These are phyloP conservation scores for Augochlorella aurata DNA, from an alignment of 2,888 invertebrate species.

Conservation along the genomic window DNA sequence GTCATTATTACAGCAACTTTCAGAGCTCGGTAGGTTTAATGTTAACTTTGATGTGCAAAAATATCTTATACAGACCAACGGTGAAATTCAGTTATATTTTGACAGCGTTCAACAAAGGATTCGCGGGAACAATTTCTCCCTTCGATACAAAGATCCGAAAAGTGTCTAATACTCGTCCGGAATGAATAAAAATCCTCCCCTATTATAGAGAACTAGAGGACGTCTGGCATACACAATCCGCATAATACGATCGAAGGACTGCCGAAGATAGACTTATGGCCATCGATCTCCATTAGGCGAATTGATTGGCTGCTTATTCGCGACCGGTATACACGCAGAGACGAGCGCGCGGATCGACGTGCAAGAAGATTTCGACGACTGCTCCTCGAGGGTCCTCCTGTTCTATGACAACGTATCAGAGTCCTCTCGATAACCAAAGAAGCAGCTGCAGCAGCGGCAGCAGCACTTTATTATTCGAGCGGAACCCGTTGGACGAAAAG, in stretches of 20 bases:
- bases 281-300: constrained; percentile 78
- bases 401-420: constrained; percentile 64
- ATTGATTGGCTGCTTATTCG: constrained; percentile 73
- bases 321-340: constrained; percentile 33
- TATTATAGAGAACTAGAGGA: background rate
- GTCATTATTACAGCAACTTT: too few species aligned
- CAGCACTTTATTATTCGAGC: constrained; percentile 57
- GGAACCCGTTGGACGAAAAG: constrained; percentile 37
- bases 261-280: constrained; percentile 70
- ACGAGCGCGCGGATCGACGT: constrained; percentile 1
- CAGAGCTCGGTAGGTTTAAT: too few species aligned
- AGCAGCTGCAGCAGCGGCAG: background rate
- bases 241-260: constrained; percentile 46
- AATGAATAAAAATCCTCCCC: background rate
- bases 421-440: constrained; percentile 34
- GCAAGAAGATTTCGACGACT: constrained; percentile 41
- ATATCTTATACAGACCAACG: too few species aligned
- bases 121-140: background rate
- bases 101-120: too few species aligned
- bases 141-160: background rate
- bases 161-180: background rate
- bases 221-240: constrained; percentile 35
- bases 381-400: constrained; percentile 52
- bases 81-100: too few species aligned
- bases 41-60: too few species aligned